These are phyloP conservation scores for Chrysolina americana DNA, from an alignment of 2,888 invertebrate species.

Conservation along the genomic window DNA sequence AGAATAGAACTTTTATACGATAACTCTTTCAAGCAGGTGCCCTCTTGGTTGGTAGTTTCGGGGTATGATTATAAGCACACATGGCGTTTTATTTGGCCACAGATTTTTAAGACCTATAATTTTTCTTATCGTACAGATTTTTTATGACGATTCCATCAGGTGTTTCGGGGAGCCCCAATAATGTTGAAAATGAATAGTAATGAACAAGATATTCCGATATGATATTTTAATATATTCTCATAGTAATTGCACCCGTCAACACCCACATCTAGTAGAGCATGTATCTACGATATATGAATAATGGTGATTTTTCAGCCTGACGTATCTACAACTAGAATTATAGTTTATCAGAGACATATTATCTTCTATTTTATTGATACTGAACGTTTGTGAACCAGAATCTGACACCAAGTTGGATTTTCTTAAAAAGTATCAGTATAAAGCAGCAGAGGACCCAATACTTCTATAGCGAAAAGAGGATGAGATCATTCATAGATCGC, in stretches of 20 bases:
- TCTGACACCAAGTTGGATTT: too few species aligned
- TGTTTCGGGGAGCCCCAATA: slow-evolving; percentile 30
- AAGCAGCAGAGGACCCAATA: too few species aligned
- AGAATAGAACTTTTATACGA: slow-evolving; percentile 39
- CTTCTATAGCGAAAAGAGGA: too few species aligned
- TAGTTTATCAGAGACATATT: too few species aligned
- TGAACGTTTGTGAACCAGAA: too few species aligned
- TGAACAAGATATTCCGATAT: not conserved
- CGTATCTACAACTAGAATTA: too few species aligned
- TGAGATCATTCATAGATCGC: too few species aligned
- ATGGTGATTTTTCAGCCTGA: too few species aligned
- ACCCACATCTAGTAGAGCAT: not conserved
- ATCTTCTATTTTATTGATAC: too few species aligned
- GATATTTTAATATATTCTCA: not conserved
- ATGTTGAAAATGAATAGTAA: slow-evolving; percentile 8
- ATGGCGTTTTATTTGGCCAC: slow-evolving; percentile 48
- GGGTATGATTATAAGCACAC: slow-evolving; percentile 47
- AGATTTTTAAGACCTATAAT: slow-evolving; percentile 52
- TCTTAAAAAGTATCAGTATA: too few species aligned
- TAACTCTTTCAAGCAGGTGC: slow-evolving; percentile 51
- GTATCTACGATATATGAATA: too few species aligned
- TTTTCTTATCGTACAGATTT: slow-evolving; percentile 54
- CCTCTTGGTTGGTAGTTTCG: slow-evolving; percentile 37
- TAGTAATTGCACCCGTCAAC: not conserved
- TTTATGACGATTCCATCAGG: slow-evolving; percentile 58